These are phyloP conservation scores for Rhynchotus rufescens DNA, from an alignment of 2,797 vertebrate species.

Conservation along the genomic window DNA sequence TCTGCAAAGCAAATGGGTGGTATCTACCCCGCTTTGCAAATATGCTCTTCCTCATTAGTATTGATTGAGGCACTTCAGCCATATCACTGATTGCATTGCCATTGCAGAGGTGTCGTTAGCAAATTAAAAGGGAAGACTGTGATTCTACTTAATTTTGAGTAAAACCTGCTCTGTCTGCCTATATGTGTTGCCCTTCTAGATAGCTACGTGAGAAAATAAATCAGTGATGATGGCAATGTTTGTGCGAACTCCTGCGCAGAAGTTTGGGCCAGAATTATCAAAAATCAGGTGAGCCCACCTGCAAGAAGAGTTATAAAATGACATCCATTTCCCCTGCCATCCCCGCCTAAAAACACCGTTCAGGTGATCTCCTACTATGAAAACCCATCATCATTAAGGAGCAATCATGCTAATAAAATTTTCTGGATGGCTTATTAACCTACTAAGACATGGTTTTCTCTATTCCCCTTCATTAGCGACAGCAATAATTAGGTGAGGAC, in stretches of 20 bases:
- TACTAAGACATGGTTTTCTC: constrained; percentile 76
- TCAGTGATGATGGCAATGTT: constrained; percentile 8
- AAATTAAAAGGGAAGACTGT: constrained; percentile 71
- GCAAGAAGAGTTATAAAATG: constrained; percentile 17
- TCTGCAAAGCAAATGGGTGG: not conserved
- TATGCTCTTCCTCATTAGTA: constrained; percentile 60
- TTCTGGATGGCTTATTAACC: constrained; percentile 82
- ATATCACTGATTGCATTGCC: constrained; percentile 71
- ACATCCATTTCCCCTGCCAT: constrained; percentile 45
- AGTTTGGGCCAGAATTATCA: constrained; percentile 29
- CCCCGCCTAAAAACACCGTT: constrained; percentile 54
- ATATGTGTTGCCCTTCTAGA: not conserved
- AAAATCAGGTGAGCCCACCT: constrained; percentile 41
- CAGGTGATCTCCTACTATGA: constrained; percentile 76
- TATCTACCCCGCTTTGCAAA: constrained; percentile 4
- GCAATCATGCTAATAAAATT: constrained; percentile 79
- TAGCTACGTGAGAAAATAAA: constrained; percentile 11
- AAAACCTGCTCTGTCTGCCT: too few species aligned
- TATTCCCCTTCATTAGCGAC: constrained; percentile 78
- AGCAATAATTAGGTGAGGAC: constrained; percentile 77
- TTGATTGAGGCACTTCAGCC: constrained; percentile 67
- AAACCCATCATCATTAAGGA: constrained; percentile 77
- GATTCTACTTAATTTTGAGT: constrained; percentile 51
- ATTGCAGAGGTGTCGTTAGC: constrained; percentile 73
- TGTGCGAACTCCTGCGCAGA: constrained; percentile 31